Conservation (phyloP, 2,113 vertebrate genomes). For the Sus scrofa region T2T-Sscrofa CM000819.6:118205501-118206000, state of each 20-base stretch:
- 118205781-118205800: not conserved
- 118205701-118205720: not conserved
- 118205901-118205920: no score
- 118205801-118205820: no score
- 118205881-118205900: no score
- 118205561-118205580: not conserved
- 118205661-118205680: not conserved
- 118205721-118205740: not conserved
- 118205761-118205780: not conserved
- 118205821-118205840: no score
- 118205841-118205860: no score
- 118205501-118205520: not conserved
- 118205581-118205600: not conserved
- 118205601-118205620: not conserved
- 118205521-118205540: not conserved
- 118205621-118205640: not conserved
- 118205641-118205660: not conserved
- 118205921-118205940: no score
- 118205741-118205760: not conserved
- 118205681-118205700: not conserved
- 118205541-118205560: not conserved
- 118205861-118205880: no score
- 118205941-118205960: no score
- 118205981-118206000: no score
- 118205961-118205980: no score